phyloP scores from a whole-genome alignment of 2,888 invertebrate species.

The Athrips mouffetella region DNA sequence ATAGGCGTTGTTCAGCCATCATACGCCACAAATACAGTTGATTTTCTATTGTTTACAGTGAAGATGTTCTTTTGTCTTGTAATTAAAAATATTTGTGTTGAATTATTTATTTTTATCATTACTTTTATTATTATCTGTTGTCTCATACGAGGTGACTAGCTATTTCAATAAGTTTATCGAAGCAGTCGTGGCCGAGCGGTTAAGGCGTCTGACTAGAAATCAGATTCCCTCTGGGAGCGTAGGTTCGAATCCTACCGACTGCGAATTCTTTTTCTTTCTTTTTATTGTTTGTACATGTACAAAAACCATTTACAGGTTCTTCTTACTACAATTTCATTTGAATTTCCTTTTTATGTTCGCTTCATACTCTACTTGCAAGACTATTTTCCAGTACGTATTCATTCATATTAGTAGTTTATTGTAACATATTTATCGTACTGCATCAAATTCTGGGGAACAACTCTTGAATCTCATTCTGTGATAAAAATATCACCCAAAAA shows the following conservation, averaged over 20 bases:
- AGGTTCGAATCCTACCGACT: slow-evolving; percentile 94
- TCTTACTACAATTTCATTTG: too few species aligned
- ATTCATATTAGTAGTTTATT: too few species aligned
- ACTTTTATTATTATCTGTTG: too few species aligned
- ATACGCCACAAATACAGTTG: slow-evolving; percentile 28
- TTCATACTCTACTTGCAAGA: too few species aligned
- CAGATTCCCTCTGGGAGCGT: slow-evolving; percentile 94
- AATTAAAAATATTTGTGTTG: neutral
- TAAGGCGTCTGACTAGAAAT: slow-evolving; percentile 87
- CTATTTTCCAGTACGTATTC: too few species aligned
- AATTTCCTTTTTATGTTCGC: too few species aligned
- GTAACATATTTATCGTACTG: too few species aligned
- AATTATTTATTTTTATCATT: neutral
- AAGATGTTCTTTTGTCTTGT: neutral
- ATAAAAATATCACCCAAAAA: too few species aligned
- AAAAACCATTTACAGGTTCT: neutral
- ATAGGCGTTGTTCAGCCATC: slow-evolving; percentile 34
- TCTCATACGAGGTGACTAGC: neutral
- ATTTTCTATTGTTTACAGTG: neutral
- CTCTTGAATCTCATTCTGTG: too few species aligned
- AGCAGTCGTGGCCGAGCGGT: slow-evolving; percentile 89
- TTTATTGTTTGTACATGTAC: neutral
- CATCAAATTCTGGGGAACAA: too few species aligned
- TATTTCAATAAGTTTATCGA: rapidly evolving
- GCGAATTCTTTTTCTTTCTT: slow-evolving; percentile 62